These are phyloP conservation scores for Cassiopea andromeda DNA, from an alignment of 30 jellyfish, hydroid and myxozoan genomes.

Conservation along the genomic window DNA sequence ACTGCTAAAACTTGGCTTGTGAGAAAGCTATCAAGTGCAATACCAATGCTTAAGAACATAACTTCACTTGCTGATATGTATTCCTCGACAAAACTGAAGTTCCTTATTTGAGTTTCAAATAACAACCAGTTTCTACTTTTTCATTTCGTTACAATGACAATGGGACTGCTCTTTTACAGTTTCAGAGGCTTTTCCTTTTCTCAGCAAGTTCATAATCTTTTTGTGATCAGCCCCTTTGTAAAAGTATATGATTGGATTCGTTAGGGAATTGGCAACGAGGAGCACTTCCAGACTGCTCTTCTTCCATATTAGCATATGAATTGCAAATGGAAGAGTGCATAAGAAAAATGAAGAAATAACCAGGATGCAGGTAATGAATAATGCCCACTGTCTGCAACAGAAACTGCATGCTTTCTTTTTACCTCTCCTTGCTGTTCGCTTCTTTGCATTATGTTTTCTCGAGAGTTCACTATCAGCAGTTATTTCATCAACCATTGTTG, in stretches of 20 bases:
- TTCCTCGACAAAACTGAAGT: too few relatives aligned
- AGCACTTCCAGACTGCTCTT: constrained; percentile 21
- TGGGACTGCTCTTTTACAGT: background rate
- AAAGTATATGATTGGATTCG: constrained; percentile 54
- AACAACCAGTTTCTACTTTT: background rate
- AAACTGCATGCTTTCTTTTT: constrained; percentile 1
- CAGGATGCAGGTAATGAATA: constrained; percentile 46
- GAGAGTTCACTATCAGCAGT: background rate
- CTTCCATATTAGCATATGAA: constrained; percentile 10
- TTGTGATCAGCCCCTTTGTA: constrained; percentile 39
- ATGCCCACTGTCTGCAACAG: constrained; percentile 49
- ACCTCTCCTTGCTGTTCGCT: background rate
- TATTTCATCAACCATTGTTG: background rate
- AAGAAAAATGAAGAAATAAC: constrained; percentile 29
- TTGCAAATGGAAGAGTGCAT: constrained; percentile 65
- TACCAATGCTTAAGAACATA: too few relatives aligned
- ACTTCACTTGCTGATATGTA: too few relatives aligned
- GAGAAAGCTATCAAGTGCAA: too few relatives aligned
- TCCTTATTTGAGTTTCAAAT: background rate
- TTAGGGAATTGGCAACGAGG: constrained; percentile 52
- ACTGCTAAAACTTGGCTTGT: too few relatives aligned
- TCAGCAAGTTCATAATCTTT: background rate
- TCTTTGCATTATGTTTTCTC: background rate
- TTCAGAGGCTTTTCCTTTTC: background rate
- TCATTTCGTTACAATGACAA: constrained; percentile 4